Percentiles rank a stretch among this genome's conserved stretches.
These are phyloP conservation scores for Villa cingulata DNA, from an alignment of 2,888 invertebrate genomes.

Conservation along the genomic window DNA sequence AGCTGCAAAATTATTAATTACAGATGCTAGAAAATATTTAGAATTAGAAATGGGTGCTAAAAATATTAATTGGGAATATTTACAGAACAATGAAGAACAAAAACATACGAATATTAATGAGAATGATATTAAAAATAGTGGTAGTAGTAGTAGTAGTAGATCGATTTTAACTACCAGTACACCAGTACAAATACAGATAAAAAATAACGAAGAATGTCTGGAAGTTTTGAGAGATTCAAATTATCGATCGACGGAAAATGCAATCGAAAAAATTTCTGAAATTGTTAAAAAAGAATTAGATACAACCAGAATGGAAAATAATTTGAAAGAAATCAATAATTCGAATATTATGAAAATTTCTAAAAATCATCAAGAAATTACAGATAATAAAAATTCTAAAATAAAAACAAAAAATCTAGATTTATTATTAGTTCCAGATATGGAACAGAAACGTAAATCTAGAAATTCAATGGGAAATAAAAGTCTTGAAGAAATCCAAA, in stretches of 20 bases:
- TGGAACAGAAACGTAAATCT: background rate
- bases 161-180: background rate
- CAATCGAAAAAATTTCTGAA: background rate
- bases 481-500: slow-evolving; percentile 15
- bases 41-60: slow-evolving; percentile 60
- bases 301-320: too few species aligned
- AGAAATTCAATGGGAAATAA: slow-evolving; percentile 10
- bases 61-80: slow-evolving; percentile 53
- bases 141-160: background rate
- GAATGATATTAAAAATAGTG: background rate
- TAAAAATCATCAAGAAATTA: background rate
- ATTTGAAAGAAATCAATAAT: background rate
- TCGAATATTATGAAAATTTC: background rate
- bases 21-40: slow-evolving; percentile 59
- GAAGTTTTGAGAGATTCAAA: background rate
- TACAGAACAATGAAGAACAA: background rate
- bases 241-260: background rate
- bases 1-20: slow-evolving; percentile 64
- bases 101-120: background rate
- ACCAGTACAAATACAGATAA: background rate
- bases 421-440: background rate
- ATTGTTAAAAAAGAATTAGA: too few species aligned
- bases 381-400: background rate
- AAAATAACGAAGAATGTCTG: background rate
- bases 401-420: background rate